Conservation (phyloP, 2,113 vertebrate genomes). For the Cygnus atratus region DNA sequence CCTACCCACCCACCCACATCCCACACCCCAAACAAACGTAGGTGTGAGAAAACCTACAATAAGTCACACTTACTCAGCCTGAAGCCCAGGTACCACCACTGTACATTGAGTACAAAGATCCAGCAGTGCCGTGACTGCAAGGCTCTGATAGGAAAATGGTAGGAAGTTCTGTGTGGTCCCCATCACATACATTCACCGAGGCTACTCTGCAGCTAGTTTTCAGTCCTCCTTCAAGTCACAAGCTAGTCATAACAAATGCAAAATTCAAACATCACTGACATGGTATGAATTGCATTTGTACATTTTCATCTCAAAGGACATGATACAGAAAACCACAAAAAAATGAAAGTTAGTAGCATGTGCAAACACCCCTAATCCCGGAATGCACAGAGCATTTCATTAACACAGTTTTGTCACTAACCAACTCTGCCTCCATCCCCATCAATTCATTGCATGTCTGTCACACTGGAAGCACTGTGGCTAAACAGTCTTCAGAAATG, state of each 20-base stretch:
- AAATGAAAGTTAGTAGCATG: accelerated
- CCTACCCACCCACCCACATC: not conserved
- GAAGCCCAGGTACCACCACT: not conserved
- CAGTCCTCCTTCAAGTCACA: not conserved
- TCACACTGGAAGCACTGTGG: not conserved
- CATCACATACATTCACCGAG: not conserved
- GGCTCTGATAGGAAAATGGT: not conserved
- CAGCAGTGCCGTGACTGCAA: not conserved
- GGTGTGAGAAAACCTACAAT: not conserved
- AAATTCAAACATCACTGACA: not conserved
- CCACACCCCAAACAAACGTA: not conserved
- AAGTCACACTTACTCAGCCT: not conserved
- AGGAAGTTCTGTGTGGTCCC: not conserved
- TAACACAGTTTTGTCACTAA: not conserved
- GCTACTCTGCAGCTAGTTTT: not conserved
- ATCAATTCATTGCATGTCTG: not conserved
- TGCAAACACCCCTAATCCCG: not conserved
- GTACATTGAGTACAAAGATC: not conserved
- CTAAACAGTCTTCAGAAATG: not conserved
- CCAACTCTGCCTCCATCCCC: not conserved
- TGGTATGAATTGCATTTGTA: not conserved
- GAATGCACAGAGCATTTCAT: not conserved
- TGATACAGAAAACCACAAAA: not conserved
- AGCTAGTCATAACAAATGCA: not conserved
- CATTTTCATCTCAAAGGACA: not conserved